A percentile compares a stretch with the other conserved stretches of the same genome.
phyloP scores from a whole-genome alignment of 1,140 invertebrate genomes.

The Gryon sp. region DNA sequence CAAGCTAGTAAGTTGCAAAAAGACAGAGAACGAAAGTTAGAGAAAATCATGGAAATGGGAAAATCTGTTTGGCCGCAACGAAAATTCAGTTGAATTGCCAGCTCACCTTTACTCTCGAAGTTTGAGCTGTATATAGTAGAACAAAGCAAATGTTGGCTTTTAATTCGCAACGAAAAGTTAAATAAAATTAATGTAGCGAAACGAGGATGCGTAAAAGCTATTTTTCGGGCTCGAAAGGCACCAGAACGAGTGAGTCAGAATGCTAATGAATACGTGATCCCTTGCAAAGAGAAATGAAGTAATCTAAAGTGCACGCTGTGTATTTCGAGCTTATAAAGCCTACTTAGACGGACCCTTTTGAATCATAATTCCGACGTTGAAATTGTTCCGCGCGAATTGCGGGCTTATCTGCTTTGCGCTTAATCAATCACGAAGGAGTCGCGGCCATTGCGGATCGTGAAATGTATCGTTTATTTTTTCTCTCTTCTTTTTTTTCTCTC shows the following conservation, averaged over 20 bases:
- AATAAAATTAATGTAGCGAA: constrained; percentile 51
- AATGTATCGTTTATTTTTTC: constrained; percentile 13
- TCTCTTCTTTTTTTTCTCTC: no score
- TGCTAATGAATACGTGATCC: constrained; percentile 59
- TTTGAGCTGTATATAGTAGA: no score
- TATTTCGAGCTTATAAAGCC: constrained; percentile 45
- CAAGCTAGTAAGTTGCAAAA: no score
- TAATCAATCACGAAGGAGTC: constrained; percentile 50
- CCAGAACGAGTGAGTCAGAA: constrained; percentile 39
- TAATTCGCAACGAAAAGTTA: constrained; percentile 37
- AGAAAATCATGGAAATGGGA: no score
- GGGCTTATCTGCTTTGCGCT: constrained; percentile 33
- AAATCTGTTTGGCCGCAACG: no score
- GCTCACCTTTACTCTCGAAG: no score
- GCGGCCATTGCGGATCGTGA: not conserved
- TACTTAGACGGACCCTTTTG: constrained; percentile 42
- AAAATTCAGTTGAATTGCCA: no score
- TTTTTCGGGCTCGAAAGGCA: constrained; percentile 43
- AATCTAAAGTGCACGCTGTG: constrained; percentile 48
- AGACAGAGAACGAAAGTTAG: no score
- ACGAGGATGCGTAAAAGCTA: constrained; percentile 43
- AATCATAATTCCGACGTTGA: constrained; percentile 42
- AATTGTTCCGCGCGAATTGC: constrained; percentile 34
- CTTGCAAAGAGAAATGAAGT: constrained; percentile 44
- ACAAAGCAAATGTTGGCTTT: constrained; percentile 22